Base-by-base conservation (phyloP, 37 sponge, comb jelly and placozoan genomes). In the Oopsacas minuta region DNA sequence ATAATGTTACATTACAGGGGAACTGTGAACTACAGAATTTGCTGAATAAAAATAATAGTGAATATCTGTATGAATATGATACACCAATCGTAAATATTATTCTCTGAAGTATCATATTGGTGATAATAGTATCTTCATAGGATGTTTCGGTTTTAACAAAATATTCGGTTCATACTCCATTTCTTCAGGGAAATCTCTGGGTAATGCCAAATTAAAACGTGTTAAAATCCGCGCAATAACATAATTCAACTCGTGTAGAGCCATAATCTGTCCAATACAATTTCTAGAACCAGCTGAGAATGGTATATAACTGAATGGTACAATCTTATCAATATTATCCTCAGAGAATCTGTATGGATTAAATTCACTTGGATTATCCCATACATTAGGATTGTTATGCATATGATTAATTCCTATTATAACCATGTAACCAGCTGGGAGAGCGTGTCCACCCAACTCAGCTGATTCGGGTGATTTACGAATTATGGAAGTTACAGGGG, bases 261-360 rank as follows among this genome's bases (percentile, higher is more conserved):
- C 94, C 88, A 94, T 91, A 25, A 83, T 85, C 82, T 94, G 94
- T 49, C 94, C 93, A 87, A 95, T 91, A 83, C 96, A 95, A 81
- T 95, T 95, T 35, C 94, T 10, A 61, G 86, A 85, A 37, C 94
- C 94, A 38, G 91, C 94, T 53, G 94, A 93, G 51, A 93, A 93
- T 3, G 94, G 91, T 0, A 93, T 81, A 83, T 89, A 94, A 25
- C 88, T 86, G 46, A 82, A 89, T 28, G 87, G 89, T 46, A 89
- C 82, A 10, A 61, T 61, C 35, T 42, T 37, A 0, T 81, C 85
- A 52, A 36, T 5, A 38, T 82, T 88, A 0, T 86, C 86, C 12
- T 90, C 86, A 36, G 42, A 81, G 38, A 91, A 94, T 15, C 90
- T 35, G 34, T 89, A 39, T 1, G 94, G 94, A 81, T 94, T 85